Evolutionary conservation across 2,797 vertebrate genomes (phyloP), one percentile per base, ranked within the genome.

Genomic region (Petrocephalus sullivani): DNA sequence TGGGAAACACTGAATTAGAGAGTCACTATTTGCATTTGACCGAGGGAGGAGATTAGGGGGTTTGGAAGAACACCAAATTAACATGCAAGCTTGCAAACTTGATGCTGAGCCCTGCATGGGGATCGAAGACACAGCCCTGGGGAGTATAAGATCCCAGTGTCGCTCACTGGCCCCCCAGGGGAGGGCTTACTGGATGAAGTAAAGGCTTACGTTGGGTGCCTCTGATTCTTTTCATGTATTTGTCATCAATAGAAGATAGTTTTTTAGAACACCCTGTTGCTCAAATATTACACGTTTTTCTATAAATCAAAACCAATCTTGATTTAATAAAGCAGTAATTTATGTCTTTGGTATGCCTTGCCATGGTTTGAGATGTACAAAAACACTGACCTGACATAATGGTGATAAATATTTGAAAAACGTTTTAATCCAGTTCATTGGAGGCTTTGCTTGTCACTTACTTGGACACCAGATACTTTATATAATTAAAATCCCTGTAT

Each of bases 401-500:
- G 41, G 33, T n/a, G 57, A 89, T 87, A 57, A 87, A 71, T 89
- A 88, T 86, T 88, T 87, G 28, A 81, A 81, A 67, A 49, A 85
- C 23, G 28, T 67, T 23, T 85, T 85, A 67, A 41, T 71, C 51
- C 49, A 37, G 60, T 87, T 56, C 85, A 84, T 54, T n/a, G 84
- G 87, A 56, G 87, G 46, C 16, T 64, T 86, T 87, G 67, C 61
- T 41, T 41, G 83, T 58, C 60, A 46, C 67, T 88, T 57, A 61
- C 75, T 88, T 88, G 78, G 57, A 83, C 87, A 86, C 83, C 56
- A 46, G 83, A 88, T 84, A 86, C 46, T 89, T 88, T 67, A 87
- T 64, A 12, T 81, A 56, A 82, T 81, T 19, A 89, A 86, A 49
- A 33, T 57, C 60, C 58, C 41, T 46, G 54, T 53, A 56, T 51